Evolutionary conservation across 2,113 vertebrate genomes (phyloP), one percentile per base, ranked within the genome.

Genomic region (Actenoides hombroni): DNA sequence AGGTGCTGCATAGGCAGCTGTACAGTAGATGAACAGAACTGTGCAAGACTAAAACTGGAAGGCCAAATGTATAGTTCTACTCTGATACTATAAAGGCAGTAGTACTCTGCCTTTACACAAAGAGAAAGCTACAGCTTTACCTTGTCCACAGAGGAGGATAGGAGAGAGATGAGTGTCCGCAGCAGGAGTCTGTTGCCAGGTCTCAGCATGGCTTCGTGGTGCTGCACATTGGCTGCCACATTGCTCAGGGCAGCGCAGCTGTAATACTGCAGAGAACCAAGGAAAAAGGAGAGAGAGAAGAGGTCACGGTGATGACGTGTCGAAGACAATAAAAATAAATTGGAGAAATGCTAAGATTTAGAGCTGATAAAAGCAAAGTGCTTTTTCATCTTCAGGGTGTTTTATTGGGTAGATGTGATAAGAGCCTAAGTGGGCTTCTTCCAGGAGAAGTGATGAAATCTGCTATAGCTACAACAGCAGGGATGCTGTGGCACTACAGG

Each of bases 231-330:
- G 33, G 97, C 96, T 77, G 98, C 97, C 63, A 99, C n/a, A 2
- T 98, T 98, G 86, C 98, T 98, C 44, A 99, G 93, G 71, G 98
- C 98, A 57, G 97, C 95, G 95, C 98, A 98, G 94, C 98, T 98
- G 94, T 98, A 98, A 86, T 98, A 98, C 98, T 99, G 97, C 42
- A 53, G 78, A 80, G 61, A 88, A 65, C 16, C 90, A 20, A 82
- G 39, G 35, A 59, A 79, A 46, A 78, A 78, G 4, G 1, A 57
- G 31, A n/a, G 21, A 70, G 48, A 61, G 60, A 77, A 31, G 39
- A 67, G 46, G 37, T 84, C 40, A 65, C 10, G 37, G 14, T 64
- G 31, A 20, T 73, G 78, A 69, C 17, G 6, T 4, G 1, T 17
- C 77, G 25, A 93, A 83, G 17, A 71, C n/a, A 83, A 56, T 6